These are phyloP conservation scores for Atethmia centrago DNA, from an alignment of 2,888 invertebrate genomes.

Conservation along the genomic window DNA sequence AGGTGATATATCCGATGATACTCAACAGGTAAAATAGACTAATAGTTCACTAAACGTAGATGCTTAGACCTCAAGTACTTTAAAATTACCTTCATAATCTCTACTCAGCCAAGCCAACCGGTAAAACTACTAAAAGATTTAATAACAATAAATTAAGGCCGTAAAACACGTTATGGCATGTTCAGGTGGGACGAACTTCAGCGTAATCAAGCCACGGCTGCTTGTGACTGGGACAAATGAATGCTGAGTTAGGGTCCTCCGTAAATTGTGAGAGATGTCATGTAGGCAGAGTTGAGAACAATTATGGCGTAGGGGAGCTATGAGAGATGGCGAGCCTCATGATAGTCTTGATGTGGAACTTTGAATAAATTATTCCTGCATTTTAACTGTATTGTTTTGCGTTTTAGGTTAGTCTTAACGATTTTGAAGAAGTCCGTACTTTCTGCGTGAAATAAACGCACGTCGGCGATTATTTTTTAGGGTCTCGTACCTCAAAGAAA, in stretches of 20 bases:
- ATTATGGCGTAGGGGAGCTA: constrained; percentile 1
- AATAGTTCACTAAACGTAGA: not conserved
- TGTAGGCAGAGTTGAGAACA: constrained; percentile 22
- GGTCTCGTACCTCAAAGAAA: no score
- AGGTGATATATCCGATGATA: not conserved
- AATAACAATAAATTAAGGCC: constrained; percentile 62
- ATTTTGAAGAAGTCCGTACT: not conserved
- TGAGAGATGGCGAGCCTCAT: not conserved
- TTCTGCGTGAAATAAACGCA: not conserved
- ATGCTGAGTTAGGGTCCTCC: constrained; percentile 47
- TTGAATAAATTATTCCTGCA: not conserved
- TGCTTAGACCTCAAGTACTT: constrained; percentile 1
- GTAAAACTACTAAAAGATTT: constrained; percentile 47
- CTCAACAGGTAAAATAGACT: not conserved
- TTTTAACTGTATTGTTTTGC: not conserved
- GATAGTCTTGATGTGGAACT: not conserved
- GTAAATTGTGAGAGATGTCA: constrained; percentile 61
- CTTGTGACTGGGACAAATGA: constrained; percentile 59
- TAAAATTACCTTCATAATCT: constrained; percentile 37
- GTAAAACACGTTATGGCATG: constrained; percentile 60
- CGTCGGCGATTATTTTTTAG: no score
- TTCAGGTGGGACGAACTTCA: constrained; percentile 58
- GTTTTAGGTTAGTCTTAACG: not conserved
- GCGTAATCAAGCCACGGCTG: constrained; percentile 61
- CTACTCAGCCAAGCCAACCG: constrained; percentile 5